Conservation (phyloP, 2,888 invertebrate genomes). For the Polyommatus icarus region DNA sequence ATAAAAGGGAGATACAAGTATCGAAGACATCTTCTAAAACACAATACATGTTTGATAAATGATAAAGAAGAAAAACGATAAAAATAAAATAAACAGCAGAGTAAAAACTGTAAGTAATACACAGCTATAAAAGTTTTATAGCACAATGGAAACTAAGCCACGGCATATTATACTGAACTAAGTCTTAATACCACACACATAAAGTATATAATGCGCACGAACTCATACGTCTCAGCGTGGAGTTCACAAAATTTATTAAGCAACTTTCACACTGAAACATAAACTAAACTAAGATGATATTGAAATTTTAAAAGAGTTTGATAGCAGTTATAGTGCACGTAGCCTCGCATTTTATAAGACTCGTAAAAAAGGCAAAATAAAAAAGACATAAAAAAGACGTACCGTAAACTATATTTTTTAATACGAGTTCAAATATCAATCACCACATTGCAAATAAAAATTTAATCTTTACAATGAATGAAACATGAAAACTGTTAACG, state of each 20-base stretch:
- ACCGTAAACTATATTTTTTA: not conserved
- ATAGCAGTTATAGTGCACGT: not conserved
- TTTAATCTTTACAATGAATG: not conserved
- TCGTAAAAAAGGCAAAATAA: slow-evolving; percentile 4
- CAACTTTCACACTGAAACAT: slow-evolving; percentile 24
- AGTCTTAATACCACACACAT: slow-evolving; percentile 16
- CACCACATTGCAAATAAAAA: slow-evolving; percentile 21
- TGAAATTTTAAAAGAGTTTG: not conserved
- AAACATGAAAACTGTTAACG: slow-evolving; percentile 23
- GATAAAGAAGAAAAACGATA: slow-evolving; percentile 8
- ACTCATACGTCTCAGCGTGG: slow-evolving; percentile 4
- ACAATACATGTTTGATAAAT: not conserved
- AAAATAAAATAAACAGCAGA: slow-evolving; percentile 26
- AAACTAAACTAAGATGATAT: slow-evolving; percentile 9
- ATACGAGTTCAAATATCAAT: not conserved
- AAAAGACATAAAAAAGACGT: not conserved
- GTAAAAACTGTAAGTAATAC: slow-evolving; percentile 28
- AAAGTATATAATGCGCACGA: slow-evolving; percentile 7
- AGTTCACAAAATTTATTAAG: slow-evolving; percentile 25
- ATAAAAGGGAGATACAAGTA: slow-evolving; percentile 1
- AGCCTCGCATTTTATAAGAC: not conserved
- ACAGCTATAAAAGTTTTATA: slow-evolving; percentile 27
- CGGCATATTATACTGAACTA: slow-evolving; percentile 4
- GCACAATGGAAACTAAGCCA: slow-evolving; percentile 24
- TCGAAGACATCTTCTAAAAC: not conserved